These are phyloP conservation scores for Dasyurus viverrinus DNA, from an alignment of 2,113 vertebrate genomes.

Conservation along the genomic window DNA sequence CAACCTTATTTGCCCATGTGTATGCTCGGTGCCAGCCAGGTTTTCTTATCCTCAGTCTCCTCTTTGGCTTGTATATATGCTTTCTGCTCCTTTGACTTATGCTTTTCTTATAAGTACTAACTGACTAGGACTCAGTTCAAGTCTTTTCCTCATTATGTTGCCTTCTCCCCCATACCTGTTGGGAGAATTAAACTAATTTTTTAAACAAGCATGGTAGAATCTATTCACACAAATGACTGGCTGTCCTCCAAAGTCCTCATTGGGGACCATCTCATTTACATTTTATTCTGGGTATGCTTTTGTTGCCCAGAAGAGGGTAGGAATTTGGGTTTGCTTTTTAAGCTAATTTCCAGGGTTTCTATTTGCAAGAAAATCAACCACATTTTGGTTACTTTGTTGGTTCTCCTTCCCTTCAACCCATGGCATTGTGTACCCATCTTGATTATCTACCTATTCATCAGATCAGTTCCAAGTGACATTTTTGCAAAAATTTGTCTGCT, in stretches of 20 bases:
- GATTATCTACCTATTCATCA: background rate
- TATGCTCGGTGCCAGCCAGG: accelerated
- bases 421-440: background rate
- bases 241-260: background rate
- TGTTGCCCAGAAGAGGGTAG: background rate
- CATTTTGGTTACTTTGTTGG: background rate
- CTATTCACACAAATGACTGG: background rate
- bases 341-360: slow-evolving; percentile 3
- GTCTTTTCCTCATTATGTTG: background rate
- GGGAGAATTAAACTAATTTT: no score
- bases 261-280: no score
- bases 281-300: background rate
- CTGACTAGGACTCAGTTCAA: background rate
- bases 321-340: background rate
- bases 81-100: background rate
- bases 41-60: background rate
- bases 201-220: accelerated
- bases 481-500: background rate
- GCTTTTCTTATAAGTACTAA: background rate
- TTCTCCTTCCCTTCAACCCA: background rate
- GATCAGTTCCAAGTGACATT: background rate
- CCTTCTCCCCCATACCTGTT: background rate
- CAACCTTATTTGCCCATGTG: background rate
- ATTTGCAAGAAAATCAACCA: background rate
- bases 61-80: background rate